Base-by-base conservation (phyloP, 2,888 invertebrate genomes). In the Thyatira batis region DNA sequence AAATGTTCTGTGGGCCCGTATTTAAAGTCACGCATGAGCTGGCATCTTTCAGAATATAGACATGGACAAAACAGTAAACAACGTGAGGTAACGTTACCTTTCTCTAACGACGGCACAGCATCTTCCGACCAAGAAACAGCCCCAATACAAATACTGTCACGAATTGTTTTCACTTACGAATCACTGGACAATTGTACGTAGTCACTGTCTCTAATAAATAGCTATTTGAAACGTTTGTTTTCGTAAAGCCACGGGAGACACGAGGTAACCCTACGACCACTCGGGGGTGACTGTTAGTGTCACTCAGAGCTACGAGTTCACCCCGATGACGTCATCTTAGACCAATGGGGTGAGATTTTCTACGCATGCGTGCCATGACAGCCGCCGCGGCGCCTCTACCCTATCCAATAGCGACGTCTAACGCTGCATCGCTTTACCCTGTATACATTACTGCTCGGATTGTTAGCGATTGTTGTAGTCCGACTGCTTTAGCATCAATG, bases 281-380 rank as follows among this genome's bases (percentile, higher is more conserved):
- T 84, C 80, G 72, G 85, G 91, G 89, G 89, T 90, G 85, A 92
- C 91, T 92, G 90, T 86, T 89, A 76, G 82, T 87, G 87, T 88
- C 88, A 88, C 82, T 84, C 80, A 81, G 83, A 87, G 73, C 84
- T 76, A 78, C 83, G 84, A 84, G 84, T 87, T 89, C 89, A 91
- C 89, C 91, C 90, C 80, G 87, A 89, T 92, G 91, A 92, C 91
- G 91, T 92, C 91, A 92, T 82, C 84, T 69, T 84, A 87, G 84
- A 85, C 91, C 91, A 92, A 92, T 91, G 73, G 89, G 89, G 87
- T 84, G 82, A 78, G 78, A 78, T 79, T 70, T 67, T 53, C 50
- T 61, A 76, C 91, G 90, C 91, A 85, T 87, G 91, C 91, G 91
- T 78, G 84, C 60, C 71, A n/a, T 64, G 54, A 69, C 79, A 91